phyloP scores from a whole-genome alignment of 2,797 vertebrate genomes.

The Dromococcyx pavoninus region DNA sequence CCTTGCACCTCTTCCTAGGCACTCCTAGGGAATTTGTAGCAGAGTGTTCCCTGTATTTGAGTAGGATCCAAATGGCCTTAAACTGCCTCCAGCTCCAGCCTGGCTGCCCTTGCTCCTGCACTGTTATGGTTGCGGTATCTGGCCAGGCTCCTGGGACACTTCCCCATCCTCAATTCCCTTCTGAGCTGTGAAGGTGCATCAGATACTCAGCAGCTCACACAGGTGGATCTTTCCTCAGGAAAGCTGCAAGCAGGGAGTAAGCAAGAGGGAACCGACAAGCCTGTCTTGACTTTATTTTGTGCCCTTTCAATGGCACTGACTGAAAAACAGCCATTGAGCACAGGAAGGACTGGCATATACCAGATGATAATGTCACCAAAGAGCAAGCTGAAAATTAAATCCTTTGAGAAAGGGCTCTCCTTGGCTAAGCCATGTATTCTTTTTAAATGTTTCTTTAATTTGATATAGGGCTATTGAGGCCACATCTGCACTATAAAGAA shows the following conservation, averaged over 20 bases:
- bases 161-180: neutral
- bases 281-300: conserved; percentile 26
- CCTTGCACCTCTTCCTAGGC: neutral
- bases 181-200: neutral
- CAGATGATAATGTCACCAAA: conserved; percentile 13
- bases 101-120: neutral
- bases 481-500: conserved; percentile 36
- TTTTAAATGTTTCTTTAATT: conserved; percentile 49
- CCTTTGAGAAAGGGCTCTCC: conserved; percentile 16
- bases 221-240: neutral
- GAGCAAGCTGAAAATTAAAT: conserved; percentile 26
- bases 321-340: neutral
- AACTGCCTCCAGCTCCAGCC: neutral
- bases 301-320: neutral
- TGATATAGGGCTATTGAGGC: conserved; percentile 32
- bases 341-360: neutral
- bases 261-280: neutral
- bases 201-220: neutral
- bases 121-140: fast-evolving
- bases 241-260: neutral
- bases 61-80: neutral
- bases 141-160: neutral
- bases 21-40: neutral
- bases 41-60: neutral
- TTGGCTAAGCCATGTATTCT: conserved; percentile 21